Conservation (phyloP, 2,797 vertebrate genomes). For the Enteromius radiatus region DNA sequence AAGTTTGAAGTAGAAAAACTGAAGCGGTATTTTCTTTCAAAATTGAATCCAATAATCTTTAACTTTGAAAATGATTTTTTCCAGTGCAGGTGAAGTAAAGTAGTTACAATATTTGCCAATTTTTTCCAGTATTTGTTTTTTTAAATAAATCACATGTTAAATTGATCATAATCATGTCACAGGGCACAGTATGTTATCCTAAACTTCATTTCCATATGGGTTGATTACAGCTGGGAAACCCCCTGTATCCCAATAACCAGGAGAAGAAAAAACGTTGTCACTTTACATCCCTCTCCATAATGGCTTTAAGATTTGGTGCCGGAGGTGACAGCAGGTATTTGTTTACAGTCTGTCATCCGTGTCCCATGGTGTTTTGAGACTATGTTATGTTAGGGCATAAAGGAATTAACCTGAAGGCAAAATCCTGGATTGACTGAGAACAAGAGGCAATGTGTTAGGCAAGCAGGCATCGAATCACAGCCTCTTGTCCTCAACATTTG, state of each 20-base stretch:
- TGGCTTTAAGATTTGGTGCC: constrained; percentile 43
- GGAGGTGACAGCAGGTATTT: constrained; percentile 51
- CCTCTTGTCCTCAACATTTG: constrained; percentile 53
- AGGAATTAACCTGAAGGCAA: constrained; percentile 53
- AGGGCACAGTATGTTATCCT: not conserved
- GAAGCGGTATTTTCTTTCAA: too few species aligned
- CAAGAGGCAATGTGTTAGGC: constrained; percentile 56
- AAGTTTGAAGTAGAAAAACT: too few species aligned
- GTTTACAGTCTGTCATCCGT: constrained; percentile 48
- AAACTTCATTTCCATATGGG: constrained; percentile 26
- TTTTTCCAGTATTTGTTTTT: too few species aligned
- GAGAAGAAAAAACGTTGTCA: constrained; percentile 38
- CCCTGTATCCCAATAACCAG: constrained; percentile 25
- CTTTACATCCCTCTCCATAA: constrained; percentile 39
- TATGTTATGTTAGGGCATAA: constrained; percentile 45
- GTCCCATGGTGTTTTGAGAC: constrained; percentile 50
- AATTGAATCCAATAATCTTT: too few species aligned
- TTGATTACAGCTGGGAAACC: constrained; percentile 34
- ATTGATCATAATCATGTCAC: not conserved
- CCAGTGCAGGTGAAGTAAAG: not conserved
- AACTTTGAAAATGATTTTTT: not conserved
- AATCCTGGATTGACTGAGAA: constrained; percentile 55
- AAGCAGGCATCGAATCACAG: constrained; percentile 62
- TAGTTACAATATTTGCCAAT: not conserved
- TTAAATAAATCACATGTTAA: not conserved